Evolutionary conservation across 1,140 invertebrate species (phyloP).

Genomic region (Heliconius eleuchia): DNA sequence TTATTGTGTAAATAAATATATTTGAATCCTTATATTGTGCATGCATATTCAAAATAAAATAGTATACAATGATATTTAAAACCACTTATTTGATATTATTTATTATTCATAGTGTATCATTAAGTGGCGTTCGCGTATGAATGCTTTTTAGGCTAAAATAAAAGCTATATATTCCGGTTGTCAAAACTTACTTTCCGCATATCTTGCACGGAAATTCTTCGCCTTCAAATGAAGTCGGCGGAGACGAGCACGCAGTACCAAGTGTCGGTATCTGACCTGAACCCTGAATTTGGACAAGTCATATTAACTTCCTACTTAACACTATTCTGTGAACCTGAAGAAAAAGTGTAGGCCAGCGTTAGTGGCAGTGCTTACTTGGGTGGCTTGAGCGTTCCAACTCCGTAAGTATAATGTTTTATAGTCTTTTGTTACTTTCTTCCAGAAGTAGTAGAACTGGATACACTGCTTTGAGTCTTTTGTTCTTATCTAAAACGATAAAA

Average conservation of each 20-base stretch:
- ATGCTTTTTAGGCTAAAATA: conserved; percentile 43
- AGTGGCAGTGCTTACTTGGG: conserved; percentile 70
- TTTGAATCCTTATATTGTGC: conserved; percentile 15
- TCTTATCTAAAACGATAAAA: conserved; percentile 84
- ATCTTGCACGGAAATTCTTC: conserved; percentile 95
- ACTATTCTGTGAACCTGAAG: conserved; percentile 70
- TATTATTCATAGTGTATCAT: conserved; percentile 27
- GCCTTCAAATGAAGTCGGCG: conserved; percentile 70
- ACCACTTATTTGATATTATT: conserved; percentile 15
- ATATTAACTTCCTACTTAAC: conserved; percentile 50
- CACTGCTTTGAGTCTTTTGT: conserved; percentile 96
- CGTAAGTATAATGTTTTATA: conserved; percentile 81
- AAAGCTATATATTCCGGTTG: conserved; percentile 56
- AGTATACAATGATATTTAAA: conserved; percentile 37
- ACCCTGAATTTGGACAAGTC: conserved; percentile 69
- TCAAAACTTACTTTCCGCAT: conserved; percentile 97
- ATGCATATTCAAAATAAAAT: conserved; percentile 42
- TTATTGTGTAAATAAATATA: conserved; percentile 5
- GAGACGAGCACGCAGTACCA: conserved; percentile 50
- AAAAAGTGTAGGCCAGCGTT: conserved; percentile 66
- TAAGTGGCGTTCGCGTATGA: conserved; percentile 59
- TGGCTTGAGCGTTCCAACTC: conserved; percentile 64
- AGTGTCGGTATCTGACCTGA: conserved; percentile 56
- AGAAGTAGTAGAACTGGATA: conserved; percentile 98
- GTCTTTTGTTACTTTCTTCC: conserved; percentile 97